Conservation (phyloP, 2,113 vertebrate genomes). For the Sinocyclocheilus grahami region DNA sequence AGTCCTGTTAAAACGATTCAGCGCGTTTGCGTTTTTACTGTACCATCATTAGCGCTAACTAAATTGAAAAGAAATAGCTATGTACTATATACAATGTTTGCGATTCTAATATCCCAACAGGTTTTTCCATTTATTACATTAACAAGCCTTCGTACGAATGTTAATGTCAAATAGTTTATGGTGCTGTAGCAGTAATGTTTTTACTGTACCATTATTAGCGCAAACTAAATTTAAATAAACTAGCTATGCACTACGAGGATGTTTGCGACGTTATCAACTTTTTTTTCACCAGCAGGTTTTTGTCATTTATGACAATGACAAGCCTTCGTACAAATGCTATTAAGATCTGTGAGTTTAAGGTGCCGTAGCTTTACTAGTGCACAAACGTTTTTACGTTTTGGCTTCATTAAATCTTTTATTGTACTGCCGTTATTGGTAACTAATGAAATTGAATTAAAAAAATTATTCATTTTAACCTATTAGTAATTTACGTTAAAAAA, state of each 20-base stretch:
- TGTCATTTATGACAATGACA: background rate
- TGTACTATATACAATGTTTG: background rate
- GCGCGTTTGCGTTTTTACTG: background rate
- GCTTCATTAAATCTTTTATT: slow-evolving; percentile 27
- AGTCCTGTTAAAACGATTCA: too few species aligned
- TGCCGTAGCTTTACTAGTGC: background rate
- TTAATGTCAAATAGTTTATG: background rate
- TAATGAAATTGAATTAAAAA: slow-evolving; percentile 35
- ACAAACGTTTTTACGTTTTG: background rate
- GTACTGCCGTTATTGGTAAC: slow-evolving; percentile 20
- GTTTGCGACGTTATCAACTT: background rate
- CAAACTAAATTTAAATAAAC: background rate
- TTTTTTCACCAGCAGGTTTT: background rate
- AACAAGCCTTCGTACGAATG: background rate
- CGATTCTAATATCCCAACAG: background rate
- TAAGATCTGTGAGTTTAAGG: background rate
- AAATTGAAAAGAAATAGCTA: background rate
- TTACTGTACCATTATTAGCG: background rate
- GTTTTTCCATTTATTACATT: background rate
- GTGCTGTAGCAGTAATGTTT: background rate
- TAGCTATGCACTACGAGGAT: slow-evolving; percentile 9
- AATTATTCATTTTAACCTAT: background rate
- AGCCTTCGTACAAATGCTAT: background rate
- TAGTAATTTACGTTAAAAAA: slow-evolving; percentile 21
- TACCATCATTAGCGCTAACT: background rate